Conservation (phyloP, 2,888 invertebrate species). For the Phymatocera aterrima region DNA sequence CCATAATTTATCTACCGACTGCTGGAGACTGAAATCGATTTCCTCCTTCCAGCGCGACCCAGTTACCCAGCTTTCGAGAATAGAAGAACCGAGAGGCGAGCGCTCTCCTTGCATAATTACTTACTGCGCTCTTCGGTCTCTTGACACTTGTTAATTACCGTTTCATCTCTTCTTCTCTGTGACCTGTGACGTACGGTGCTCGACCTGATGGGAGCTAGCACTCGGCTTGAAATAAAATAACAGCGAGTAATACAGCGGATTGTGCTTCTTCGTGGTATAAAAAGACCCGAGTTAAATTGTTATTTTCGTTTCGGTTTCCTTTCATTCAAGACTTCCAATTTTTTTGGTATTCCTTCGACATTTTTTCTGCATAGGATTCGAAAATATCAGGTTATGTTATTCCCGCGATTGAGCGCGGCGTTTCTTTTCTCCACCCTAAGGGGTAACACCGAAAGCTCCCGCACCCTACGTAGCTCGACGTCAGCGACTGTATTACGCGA, state of each 20-base stretch:
- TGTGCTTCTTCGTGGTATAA: background rate
- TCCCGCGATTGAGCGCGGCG: background rate
- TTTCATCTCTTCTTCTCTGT: conserved; percentile 1
- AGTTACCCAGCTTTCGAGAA: conserved; percentile 27
- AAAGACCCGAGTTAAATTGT: no score
- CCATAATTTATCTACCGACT: background rate
- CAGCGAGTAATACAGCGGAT: background rate
- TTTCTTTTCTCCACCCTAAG: background rate
- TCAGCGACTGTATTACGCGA: conserved; percentile 18
- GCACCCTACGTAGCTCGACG: background rate
- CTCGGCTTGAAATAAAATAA: background rate
- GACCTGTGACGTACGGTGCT: no score
- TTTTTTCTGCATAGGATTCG: no score
- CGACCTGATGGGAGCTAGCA: background rate
- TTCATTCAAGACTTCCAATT: no score
- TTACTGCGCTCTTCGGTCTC: background rate
- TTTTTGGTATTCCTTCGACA: no score
- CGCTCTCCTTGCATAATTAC: conserved; percentile 8
- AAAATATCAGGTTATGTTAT: background rate
- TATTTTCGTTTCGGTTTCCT: no score
- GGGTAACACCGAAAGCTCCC: background rate
- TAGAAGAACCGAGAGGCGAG: background rate
- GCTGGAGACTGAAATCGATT: conserved; percentile 5
- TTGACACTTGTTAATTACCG: conserved; percentile 25
- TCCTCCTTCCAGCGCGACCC: background rate